Conservation (phyloP, 2,888 invertebrate species). For the Zele albiditarsus region DNA sequence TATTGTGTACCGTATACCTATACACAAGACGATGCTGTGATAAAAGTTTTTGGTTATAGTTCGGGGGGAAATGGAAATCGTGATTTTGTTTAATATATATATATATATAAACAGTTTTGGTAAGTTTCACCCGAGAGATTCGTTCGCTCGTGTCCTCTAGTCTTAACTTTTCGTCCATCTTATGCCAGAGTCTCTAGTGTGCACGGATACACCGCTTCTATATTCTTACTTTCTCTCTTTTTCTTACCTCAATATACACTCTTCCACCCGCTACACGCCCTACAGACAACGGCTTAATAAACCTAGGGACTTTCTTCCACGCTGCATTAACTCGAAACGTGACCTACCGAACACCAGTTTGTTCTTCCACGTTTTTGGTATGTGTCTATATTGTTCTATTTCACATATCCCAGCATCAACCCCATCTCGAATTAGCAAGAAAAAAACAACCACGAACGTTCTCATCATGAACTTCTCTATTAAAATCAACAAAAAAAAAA, state of each 20-base stretch:
- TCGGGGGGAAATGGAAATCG: not conserved
- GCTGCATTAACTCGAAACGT: constrained; percentile 68
- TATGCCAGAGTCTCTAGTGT: constrained; percentile 37
- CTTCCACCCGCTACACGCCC: constrained; percentile 46
- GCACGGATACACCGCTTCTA: constrained; percentile 47
- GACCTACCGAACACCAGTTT: constrained; percentile 58
- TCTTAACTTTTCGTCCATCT: constrained; percentile 37
- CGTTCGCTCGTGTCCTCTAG: constrained; percentile 1
- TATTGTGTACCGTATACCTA: not conserved
- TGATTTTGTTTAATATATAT: not conserved
- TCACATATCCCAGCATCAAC: not conserved
- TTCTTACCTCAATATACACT: not conserved
- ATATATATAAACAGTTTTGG: not conserved
- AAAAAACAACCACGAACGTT: not conserved
- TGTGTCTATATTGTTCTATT: constrained; percentile 44
- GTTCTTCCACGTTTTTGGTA: constrained; percentile 39
- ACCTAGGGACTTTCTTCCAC: constrained; percentile 65
- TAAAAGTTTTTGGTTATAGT: not conserved
- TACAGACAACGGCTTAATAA: constrained; percentile 62
- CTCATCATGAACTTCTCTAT: not conserved
- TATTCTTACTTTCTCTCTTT: not conserved
- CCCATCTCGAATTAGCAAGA: not conserved
- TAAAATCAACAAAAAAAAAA: not conserved
- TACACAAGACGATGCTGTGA: not conserved
- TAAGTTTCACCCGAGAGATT: constrained; percentile 20